Conservation (phyloP, 2,888 invertebrate species). For the Drosophila prostipennis region DNA sequence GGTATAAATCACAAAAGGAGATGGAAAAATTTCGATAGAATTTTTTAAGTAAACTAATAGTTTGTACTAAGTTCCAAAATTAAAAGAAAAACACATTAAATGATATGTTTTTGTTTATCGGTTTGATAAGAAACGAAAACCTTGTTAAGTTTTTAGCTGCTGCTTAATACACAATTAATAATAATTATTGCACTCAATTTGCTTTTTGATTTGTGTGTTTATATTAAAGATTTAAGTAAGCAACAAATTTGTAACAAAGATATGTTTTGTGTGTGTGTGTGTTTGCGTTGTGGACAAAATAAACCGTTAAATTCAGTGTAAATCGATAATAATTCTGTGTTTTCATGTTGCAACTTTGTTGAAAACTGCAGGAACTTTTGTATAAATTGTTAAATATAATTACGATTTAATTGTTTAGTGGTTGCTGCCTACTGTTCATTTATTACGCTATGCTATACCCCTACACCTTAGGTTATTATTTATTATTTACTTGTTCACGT, state of each 20-base stretch:
- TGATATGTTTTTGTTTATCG: conserved; percentile 57
- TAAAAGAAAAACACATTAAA: conserved; percentile 29
- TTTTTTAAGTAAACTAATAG: conserved; percentile 27
- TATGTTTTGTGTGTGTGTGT: conserved; percentile 47
- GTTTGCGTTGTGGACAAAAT: conserved; percentile 39
- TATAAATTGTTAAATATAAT: conserved; percentile 44
- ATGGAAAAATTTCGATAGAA: conserved; percentile 8
- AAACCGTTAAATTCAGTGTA: conserved; percentile 18
- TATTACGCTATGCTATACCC: conserved; percentile 30
- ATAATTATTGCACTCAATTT: conserved; percentile 75
- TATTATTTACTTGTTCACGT: conserved; percentile 29
- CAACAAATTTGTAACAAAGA: conserved; percentile 61
- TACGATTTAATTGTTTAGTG: conserved; percentile 37
- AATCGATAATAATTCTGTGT: conserved; percentile 20
- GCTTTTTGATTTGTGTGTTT: conserved; percentile 45
- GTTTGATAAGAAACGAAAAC: conserved; percentile 16
- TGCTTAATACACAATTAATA: conserved; percentile 49
- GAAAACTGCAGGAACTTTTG: conserved; percentile 76
- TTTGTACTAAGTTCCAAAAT: conserved; percentile 43
- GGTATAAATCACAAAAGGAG: conserved; percentile 18
- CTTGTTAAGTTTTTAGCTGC: conserved; percentile 11
- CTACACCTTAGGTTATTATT: conserved; percentile 34
- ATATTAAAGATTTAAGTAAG: conserved; percentile 41
- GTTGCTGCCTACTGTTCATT: conserved; percentile 42
- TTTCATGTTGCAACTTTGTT: conserved; percentile 62